Base-by-base conservation (phyloP, 1,140 invertebrate genomes). In the Ectropis grisescens region DNA sequence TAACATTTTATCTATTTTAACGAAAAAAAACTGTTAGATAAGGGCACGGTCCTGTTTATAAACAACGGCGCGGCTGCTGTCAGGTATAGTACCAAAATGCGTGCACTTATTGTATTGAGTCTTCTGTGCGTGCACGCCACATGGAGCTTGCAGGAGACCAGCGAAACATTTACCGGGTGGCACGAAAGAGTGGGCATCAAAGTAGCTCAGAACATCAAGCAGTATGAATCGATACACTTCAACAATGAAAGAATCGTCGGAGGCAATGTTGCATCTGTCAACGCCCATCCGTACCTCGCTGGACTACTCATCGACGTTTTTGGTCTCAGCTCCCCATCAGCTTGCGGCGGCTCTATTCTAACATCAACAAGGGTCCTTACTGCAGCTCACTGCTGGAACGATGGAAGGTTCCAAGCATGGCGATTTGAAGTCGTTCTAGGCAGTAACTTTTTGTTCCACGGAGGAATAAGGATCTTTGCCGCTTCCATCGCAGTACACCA, bases 331-430 rank as follows among this genome's bases (percentile, higher is more conserved):
- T 30, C 35, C 5, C 50, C 46, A 1, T 58, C 57, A 1, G 59
- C 57, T 0, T 69, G 68, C 24, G 65, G 68, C 9, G 68, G 61
- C 26, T 62, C 68, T 4, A 29, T 72, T 11, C 19, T 72, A 8
- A 49, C 53, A 4, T 12, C 30, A 9, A 39, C 29, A 12, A 62
- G 65, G 35, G 43, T 72, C 4, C 28, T 72, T 4, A 72, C 68
- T 14, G 68, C 68, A 1, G 68, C 68, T n/a, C 68, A 72, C 38
- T 69, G 68, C 35, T 72, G 65, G 64, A 47, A 39, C 19, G 61
- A 68, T 23, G 65, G 64, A n/a, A 41, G 46, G 16, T 47, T 52
- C 29, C 51, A 58, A 37, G 68, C 61, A 7, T 44, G 47, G 41
- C 44, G 45, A 10, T 54, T 72, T 14, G 62, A 53, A 2, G 59